A percentile compares a stretch with the other conserved stretches of the same genome.
phyloP scores from a whole-genome alignment of 2,888 invertebrate species.

The Schizotus pectinicornis region DNA sequence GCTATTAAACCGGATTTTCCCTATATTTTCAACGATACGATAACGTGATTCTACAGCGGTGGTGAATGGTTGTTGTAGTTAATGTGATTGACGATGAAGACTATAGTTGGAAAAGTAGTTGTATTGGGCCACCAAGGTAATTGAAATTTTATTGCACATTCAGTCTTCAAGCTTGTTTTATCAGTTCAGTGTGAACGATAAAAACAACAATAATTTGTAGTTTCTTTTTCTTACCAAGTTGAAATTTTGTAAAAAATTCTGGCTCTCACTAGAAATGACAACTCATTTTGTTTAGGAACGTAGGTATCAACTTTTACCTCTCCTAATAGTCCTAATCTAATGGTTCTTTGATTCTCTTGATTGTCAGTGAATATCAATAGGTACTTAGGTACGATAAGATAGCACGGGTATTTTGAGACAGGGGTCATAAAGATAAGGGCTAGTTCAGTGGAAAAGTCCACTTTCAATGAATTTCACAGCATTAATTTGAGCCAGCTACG shows the following conservation, averaged over 20 bases:
- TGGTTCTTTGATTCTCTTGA: neutral
- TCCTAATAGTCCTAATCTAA: neutral
- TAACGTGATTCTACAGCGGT: neutral
- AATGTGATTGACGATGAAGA: slow-evolving; percentile 66
- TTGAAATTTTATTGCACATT: slow-evolving; percentile 27
- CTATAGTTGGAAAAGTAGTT: slow-evolving; percentile 84
- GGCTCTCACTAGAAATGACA: no score
- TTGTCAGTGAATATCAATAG: no score
- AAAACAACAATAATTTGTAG: neutral
- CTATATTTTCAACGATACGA: neutral
- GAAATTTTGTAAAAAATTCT: neutral
- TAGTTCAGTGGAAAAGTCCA: no score
- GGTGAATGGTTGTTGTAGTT: neutral
- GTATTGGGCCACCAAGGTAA: slow-evolving; percentile 83
- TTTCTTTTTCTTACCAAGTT: no score
- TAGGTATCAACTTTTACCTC: no score
- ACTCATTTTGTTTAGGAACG: no score
- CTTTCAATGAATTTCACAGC: no score
- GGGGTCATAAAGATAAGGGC: neutral
- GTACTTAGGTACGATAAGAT: no score
- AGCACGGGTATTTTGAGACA: neutral
- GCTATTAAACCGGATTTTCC: no score
- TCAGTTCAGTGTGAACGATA: neutral
- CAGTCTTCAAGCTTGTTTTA: neutral
- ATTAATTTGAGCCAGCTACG: no score